Evolutionary conservation across 2,888 invertebrate genomes (phyloP), one percentile per base, ranked within the genome.

Genomic region (Pristionchus fissidentatus): DNA sequence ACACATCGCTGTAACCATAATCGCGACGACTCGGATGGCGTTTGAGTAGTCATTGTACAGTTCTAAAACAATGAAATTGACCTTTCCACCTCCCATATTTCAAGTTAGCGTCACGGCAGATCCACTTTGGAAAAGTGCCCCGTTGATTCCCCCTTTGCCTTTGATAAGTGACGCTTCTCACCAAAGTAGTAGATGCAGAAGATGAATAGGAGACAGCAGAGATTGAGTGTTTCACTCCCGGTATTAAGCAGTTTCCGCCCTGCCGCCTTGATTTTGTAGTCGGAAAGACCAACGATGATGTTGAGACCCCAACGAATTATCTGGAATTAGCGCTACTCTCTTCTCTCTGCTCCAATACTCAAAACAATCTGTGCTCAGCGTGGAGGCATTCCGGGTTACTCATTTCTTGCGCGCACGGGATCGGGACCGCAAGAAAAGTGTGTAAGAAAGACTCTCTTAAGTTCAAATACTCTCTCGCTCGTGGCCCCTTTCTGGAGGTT

Each of bases 281-380:
- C 79, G 0, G 43, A 15, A 5, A 79, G 7, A 19, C 79, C 79
- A 2, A 79, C 79, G 57, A 79, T 22, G 57, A 57, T 79, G 79
- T 57, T 79, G 26, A 79, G 55, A 8, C n/a, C 13, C 79, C 79
- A 79, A 7, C 79, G 79, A 38, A 79, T 57, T 1, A 79, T 79
- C 79, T 79, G 79, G 3, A 55, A 19, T 41, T 13, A n/a, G 8
- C 15, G 0, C n/a, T n/a, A n/a, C n/a, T n/a, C n/a, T 15, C 29
- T n/a, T 60, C 8, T n/a, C 7, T 60, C 49, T 49, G 10, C 10
- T 15, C 49, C 19, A 19, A 19, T 15, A 19, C 49, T 49, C 19
- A 19, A 19, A 10, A 49, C n/a, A n/a, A n/a, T n/a, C n/a, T n/a
- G n/a, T n/a, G n/a, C n/a, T n/a, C n/a, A n/a, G n/a, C n/a, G n/a